Conservation (phyloP, 2,888 invertebrate species). For the Odontocolon sp. region DNA sequence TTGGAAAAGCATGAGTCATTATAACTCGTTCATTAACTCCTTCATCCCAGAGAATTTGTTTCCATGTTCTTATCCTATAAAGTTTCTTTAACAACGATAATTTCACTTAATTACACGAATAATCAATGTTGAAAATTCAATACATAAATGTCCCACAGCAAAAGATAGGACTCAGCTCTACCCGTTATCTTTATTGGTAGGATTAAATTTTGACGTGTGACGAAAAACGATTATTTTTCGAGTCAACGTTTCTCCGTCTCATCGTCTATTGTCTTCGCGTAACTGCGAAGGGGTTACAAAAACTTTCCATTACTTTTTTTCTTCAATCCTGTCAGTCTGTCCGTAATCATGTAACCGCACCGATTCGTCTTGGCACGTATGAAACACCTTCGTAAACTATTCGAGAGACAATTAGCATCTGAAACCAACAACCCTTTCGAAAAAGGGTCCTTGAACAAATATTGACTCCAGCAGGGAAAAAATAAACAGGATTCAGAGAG, state of each 20-base stretch:
- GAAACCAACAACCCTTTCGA: slow-evolving; percentile 30
- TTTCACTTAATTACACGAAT: too few relatives aligned
- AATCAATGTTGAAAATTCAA: too few relatives aligned
- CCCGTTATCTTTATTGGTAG: slow-evolving; percentile 32
- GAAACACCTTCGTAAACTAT: slow-evolving; percentile 13
- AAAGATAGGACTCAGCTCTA: too few relatives aligned
- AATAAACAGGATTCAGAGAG: slow-evolving; percentile 37
- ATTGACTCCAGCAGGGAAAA: slow-evolving; percentile 51
- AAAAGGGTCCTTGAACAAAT: slow-evolving; percentile 57
- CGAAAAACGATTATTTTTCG: slow-evolving; percentile 41
- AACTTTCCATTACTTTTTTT: slow-evolving; percentile 20
- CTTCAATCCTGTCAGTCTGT: not conserved
- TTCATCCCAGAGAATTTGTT: too few relatives aligned
- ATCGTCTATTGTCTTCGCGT: not conserved
- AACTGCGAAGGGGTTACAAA: not conserved
- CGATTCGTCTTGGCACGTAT: slow-evolving; percentile 27
- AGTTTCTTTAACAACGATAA: too few relatives aligned
- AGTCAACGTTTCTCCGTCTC: slow-evolving; percentile 6
- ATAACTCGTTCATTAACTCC: slow-evolving; percentile 38
- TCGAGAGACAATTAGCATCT: slow-evolving; percentile 56
- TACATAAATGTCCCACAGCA: too few relatives aligned
- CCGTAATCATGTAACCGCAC: slow-evolving; percentile 23
- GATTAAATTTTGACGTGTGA: slow-evolving; percentile 37
- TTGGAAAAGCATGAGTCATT: too few relatives aligned
- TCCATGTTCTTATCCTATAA: not conserved